Base-by-base conservation (phyloP, 2,888 invertebrate genomes). In the Odontocerum albicorne region DNA sequence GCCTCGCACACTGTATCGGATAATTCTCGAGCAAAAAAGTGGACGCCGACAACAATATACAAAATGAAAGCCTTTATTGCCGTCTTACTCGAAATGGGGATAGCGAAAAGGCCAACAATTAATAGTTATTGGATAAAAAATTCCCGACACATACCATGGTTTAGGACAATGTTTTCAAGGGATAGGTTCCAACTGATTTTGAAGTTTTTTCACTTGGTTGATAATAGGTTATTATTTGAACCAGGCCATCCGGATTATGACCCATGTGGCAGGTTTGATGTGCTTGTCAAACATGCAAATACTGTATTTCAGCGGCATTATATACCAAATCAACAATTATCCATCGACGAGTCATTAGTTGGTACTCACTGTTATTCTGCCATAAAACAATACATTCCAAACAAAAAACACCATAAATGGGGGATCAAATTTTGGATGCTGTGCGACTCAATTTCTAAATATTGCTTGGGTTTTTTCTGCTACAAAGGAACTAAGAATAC, bases 341-440 rank as follows among this genome's bases (percentile, higher is more conserved):
- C 53, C 43, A 54, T 64, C 6, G 64, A 63, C 32, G 64, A 64
- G 50, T 64, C 62, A 10, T 57, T 63, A 51, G 63, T 65, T 40
- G 64, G 63, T 38, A 65, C 65, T 4, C 50, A 65, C 22, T 38
- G 54, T 32, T 57, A 51, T 42, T 33, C 63, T 21, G 12, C 40
- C 10, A 47, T 63, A 19, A 65, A 57, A 7, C 64, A 65, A 40
- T 17, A 46, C 27, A 27, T 27, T 8, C 27, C 27, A 27, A 27
- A 27, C 27, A 27, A 27, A 27, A 27, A 27, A n/a, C n/a, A n/a
- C n/a, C n/a, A 27, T 8, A 27, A 27, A 27, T 27, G 8, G 8
- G 8, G n/a, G n/a, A n/a, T n/a, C n/a, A n/a, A n/a, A n/a, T n/a
- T n/a, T n/a, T n/a, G n/a, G n/a, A n/a, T n/a, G n/a, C 40, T 20